Evolutionary conservation across 2,888 invertebrate genomes (phyloP), one percentile per base, ranked within the genome.

Genomic region (Drosophila anomalata): DNA sequence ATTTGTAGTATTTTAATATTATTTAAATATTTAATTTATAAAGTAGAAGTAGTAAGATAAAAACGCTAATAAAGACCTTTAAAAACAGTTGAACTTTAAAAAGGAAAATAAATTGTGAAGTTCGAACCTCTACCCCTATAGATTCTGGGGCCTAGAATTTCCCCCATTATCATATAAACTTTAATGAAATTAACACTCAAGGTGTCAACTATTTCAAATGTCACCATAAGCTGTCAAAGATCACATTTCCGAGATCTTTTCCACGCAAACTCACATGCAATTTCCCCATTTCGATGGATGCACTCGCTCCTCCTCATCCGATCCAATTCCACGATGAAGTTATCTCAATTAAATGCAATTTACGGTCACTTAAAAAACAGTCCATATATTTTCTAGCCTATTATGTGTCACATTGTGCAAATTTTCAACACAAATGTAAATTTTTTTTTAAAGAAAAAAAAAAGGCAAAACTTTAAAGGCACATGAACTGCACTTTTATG

Each of bases 191-290:
- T 31, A 60, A 41, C 55, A 59, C 22, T 22, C 11, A 1, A 29
- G 9, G 8, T 48, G 17, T 8, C 29, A 12, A 41, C 9, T 41
- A 17, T 31, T 47, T 5, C 14, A 61, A 61, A 61, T 61, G 61
- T 48, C 61, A 61, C 8, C 17, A 39, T 3, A 11, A 20, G 42
- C 60, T 55, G 48, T 46, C 54, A 53, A 54, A 51, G 53, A 41
- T 73, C 22, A 57, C 47, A n/a, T 56, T 17, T 20, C 14, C 41
- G 20, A 12, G 29, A 31, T 58, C 26, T 24, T 24, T 6, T 7
- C 9, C 3, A 29, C 3, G 17, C 51, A 9, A 44, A 88, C 90
- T 90, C 83, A 90, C 90, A 77, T 90, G 88, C 66, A 84, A 67
- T 88, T 89, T 85, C 54, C 83, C 77, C 90, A 90, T 90, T 73